Evolutionary conservation across 2,113 vertebrate species (phyloP).

Genomic region (Clupea harengus): DNA sequence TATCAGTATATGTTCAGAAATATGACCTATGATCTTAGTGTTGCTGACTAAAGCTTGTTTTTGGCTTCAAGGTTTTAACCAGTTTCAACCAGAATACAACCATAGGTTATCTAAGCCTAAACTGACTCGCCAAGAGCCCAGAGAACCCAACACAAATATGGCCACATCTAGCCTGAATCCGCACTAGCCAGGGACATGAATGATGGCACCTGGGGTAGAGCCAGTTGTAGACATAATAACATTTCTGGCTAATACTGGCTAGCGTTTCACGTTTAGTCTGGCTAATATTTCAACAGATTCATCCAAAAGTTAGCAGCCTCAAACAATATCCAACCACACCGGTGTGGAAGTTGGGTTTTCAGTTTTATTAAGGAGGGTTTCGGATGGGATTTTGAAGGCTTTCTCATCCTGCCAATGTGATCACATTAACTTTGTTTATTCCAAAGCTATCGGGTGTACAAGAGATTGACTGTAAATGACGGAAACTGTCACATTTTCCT

Average conservation of each 20-base stretch:
- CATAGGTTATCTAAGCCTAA: neutral
- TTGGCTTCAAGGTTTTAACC: no score
- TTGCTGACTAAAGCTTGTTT: no score
- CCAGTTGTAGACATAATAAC: neutral
- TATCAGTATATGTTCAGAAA: no score
- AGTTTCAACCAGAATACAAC: neutral
- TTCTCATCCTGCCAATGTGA: neutral
- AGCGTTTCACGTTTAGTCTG: no score
- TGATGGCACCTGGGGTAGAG: neutral
- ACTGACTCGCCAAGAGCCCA: no score
- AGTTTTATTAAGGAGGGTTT: neutral
- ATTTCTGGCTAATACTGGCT: neutral
- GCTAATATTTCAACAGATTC: neutral
- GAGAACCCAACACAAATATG: neutral
- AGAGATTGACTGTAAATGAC: neutral
- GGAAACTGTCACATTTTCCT: neutral
- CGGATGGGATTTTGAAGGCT: neutral
- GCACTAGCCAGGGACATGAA: neutral
- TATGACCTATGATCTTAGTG: no score
- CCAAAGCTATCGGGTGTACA: neutral
- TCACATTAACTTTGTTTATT: constrained; percentile 10
- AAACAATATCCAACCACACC: neutral
- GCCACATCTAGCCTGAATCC: neutral
- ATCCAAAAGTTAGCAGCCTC: neutral
- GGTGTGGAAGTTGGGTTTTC: neutral